phyloP scores from a whole-genome alignment of 2,888 invertebrate species.

The Dioctria rufipes region DNA sequence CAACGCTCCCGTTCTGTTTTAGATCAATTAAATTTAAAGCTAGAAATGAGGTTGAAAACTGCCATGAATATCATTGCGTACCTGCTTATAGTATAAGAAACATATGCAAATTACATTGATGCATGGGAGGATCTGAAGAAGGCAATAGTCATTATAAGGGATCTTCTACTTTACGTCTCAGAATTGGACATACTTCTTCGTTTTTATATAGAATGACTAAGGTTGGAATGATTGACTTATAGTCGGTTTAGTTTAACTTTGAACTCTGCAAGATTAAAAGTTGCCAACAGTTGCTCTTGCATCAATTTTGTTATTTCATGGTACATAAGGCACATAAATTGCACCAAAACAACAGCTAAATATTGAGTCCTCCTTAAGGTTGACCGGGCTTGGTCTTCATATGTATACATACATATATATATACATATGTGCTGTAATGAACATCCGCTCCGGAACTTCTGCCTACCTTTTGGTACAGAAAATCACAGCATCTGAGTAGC shows the following conservation, averaged over 20 bases:
- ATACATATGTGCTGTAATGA: not conserved
- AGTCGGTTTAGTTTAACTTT: constrained; percentile 42
- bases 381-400: not conserved
- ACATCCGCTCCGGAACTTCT: constrained; percentile 20
- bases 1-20: too few species aligned
- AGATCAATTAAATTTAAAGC: too few species aligned
- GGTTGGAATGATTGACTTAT: constrained; percentile 47
- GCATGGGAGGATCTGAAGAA: not conserved
- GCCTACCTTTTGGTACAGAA: not conserved
- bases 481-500: constrained; percentile 18
- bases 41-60: too few species aligned
- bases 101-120: not conserved
- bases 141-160: not conserved
- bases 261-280: constrained; percentile 52
- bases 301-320: constrained; percentile 59
- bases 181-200: constrained; percentile 29
- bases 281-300: constrained; percentile 57
- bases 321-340: constrained; percentile 58
- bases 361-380: not conserved
- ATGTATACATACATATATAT: not conserved
- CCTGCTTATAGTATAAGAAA: too few species aligned
- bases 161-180: not conserved
- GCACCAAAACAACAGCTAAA: constrained; percentile 51
- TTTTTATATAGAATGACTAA: constrained; percentile 24
- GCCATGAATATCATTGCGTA: too few species aligned